These are phyloP conservation scores for Nudaria mundana DNA, from an alignment of 2,888 invertebrate species.

Conservation along the genomic window DNA sequence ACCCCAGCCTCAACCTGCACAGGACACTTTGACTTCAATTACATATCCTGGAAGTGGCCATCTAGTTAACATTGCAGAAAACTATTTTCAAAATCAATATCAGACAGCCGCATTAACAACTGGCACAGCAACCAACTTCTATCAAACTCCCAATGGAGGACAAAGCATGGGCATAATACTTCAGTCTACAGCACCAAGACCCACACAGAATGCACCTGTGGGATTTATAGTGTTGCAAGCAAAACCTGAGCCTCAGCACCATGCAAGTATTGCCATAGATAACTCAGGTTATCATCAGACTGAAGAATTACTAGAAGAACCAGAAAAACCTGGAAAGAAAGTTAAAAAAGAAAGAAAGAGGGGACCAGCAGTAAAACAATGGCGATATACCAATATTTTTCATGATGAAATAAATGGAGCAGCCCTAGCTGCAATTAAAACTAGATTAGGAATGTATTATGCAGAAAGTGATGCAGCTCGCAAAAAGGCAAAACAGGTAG, in stretches of 20 bases:
- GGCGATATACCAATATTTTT: conserved; percentile 80
- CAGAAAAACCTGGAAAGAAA: conserved; percentile 50
- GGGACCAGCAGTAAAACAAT: conserved; percentile 77
- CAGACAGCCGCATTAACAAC: conserved; percentile 61
- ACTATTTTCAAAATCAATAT: conserved; percentile 76
- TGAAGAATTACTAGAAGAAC: conserved; percentile 39
- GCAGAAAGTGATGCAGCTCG: conserved; percentile 75
- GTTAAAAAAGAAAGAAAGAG: conserved; percentile 67
- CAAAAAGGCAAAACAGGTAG: conserved; percentile 66
- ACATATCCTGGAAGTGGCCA: conserved; percentile 73
- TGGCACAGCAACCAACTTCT: conserved; percentile 63
- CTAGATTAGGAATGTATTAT: conserved; percentile 75
- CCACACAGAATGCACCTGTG: conserved; percentile 50
- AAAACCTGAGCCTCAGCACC: conserved; percentile 63
- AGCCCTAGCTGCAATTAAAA: conserved; percentile 76
- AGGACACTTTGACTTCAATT: conserved; percentile 60
- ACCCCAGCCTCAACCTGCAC: conserved; percentile 41
- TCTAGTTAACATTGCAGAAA: conserved; percentile 73
- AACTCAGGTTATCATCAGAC: conserved; percentile 46
- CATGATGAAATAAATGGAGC: conserved; percentile 80
- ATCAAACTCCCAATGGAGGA: conserved; percentile 65
- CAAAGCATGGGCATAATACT: conserved; percentile 71
- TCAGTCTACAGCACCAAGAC: conserved; percentile 59
- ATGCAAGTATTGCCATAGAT: conserved; percentile 52
- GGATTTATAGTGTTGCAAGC: conserved; percentile 71